A percentile compares a stretch with the other conserved stretches of the same genome.
phyloP scores from a whole-genome alignment of 2,113 vertebrate species.

The Synodontis membranacea region DNA sequence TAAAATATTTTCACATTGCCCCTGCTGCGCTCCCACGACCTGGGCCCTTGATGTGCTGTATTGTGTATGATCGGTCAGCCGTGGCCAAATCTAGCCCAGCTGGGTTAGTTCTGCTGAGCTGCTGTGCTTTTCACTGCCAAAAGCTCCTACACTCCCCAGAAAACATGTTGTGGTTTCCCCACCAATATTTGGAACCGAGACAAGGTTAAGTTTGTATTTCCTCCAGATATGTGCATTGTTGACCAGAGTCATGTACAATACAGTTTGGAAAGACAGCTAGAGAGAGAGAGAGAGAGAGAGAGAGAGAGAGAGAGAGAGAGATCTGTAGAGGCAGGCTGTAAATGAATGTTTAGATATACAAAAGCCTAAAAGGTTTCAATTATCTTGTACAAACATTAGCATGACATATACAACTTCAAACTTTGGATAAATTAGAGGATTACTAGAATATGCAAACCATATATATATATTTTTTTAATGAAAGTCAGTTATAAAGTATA shows the following conservation, averaged over 20 bases:
- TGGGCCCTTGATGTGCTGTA: slow-evolving; percentile 28
- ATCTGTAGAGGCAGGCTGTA: not conserved
- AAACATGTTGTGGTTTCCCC: slow-evolving; percentile 24
- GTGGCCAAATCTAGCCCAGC: slow-evolving; percentile 51
- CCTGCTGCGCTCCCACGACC: slow-evolving; percentile 53
- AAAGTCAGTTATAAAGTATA: not conserved
- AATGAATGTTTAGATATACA: not conserved
- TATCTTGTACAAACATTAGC: slow-evolving; percentile 8
- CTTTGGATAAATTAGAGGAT: not conserved
- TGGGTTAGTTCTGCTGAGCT: slow-evolving; percentile 39
- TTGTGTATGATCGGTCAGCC: slow-evolving; percentile 45
- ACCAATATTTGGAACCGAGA: slow-evolving; percentile 36
- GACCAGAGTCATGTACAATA: slow-evolving; percentile 19
- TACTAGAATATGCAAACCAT: not conserved
- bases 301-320: too few species aligned
- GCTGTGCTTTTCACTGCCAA: slow-evolving; percentile 14
- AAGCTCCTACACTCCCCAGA: slow-evolving; percentile 4
- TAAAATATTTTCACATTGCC: slow-evolving; percentile 36
- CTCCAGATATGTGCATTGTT: slow-evolving; percentile 35
- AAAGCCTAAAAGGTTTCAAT: not conserved
- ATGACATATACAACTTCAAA: not conserved
- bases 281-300: too few species aligned
- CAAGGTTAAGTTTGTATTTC: slow-evolving; percentile 43
- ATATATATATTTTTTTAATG: not conserved
- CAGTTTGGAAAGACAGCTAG: not conserved